A percentile compares a stretch with the other conserved stretches of the same genome.
Conservation (phyloP, 1,140 invertebrate genomes). For the Coelopa frigida region DNA sequence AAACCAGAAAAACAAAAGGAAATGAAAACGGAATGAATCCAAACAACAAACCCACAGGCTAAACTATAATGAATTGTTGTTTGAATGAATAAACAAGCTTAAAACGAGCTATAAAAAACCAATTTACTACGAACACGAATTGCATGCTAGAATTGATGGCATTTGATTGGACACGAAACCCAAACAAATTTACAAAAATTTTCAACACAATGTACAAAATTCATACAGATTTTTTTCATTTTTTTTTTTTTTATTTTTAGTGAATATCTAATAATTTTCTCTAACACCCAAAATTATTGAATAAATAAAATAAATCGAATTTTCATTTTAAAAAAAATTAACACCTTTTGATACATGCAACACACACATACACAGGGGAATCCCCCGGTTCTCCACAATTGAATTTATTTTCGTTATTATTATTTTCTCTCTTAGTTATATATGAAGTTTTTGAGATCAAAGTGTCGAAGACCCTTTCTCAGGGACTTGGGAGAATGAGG, state of each 20-base stretch:
- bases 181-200: neutral
- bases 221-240: neutral
- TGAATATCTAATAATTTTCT: neutral
- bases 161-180: neutral
- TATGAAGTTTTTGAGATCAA: neutral
- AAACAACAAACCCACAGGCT: too few species aligned
- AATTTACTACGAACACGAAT: too few species aligned
- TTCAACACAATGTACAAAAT: neutral
- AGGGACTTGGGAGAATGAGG: neutral
- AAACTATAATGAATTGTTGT: too few species aligned
- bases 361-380: neutral
- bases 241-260: neutral
- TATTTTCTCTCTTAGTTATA: too few species aligned
- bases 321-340: neutral
- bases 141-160: neutral
- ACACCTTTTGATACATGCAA: constrained; percentile 9
- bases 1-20: too few species aligned
- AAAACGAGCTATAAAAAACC: too few species aligned
- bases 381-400: neutral
- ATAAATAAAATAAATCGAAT: neutral
- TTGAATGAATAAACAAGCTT: too few species aligned
- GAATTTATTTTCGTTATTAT: neutral
- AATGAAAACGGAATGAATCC: too few species aligned
- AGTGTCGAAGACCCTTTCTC: neutral
- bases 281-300: neutral